A percentile compares a stretch with the other conserved stretches of the same genome.
Evolutionary conservation across 2,797 vertebrate species (phyloP).

Genomic region (Hafferia zeledoni): DNA sequence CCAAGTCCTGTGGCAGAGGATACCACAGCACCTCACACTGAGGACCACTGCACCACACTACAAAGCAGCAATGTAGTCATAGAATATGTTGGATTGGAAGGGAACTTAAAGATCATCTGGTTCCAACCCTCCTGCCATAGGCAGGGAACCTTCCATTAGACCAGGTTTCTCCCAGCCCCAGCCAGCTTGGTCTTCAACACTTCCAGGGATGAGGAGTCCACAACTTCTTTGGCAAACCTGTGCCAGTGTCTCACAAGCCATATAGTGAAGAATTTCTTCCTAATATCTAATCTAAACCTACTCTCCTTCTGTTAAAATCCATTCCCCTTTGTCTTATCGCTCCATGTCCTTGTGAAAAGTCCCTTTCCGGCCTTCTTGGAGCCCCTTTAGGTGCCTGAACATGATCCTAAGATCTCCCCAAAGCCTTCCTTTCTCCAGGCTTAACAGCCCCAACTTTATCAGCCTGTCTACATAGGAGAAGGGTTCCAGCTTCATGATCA

Average conservation of each 20-base stretch:
- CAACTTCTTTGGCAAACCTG: neutral
- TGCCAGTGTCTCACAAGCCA: neutral
- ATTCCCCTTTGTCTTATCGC: neutral
- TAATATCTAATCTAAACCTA: neutral
- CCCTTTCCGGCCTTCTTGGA: neutral
- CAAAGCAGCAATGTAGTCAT: neutral
- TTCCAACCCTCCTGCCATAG: neutral
- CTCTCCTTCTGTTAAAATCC: neutral
- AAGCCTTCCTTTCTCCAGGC: neutral
- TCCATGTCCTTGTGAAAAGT: neutral
- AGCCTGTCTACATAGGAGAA: neutral
- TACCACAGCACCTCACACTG: fast-evolving
- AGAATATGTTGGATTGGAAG: neutral
- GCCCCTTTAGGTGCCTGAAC: neutral
- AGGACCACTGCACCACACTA: neutral
- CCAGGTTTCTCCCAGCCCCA: neutral
- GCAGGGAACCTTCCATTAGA: neutral
- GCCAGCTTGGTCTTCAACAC: neutral
- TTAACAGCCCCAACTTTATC: neutral
- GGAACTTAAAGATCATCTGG: neutral
- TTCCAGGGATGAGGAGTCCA: neutral
- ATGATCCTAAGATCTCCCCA: neutral
- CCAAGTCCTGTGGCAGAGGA: neutral
- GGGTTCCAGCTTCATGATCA: neutral
- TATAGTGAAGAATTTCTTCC: neutral